A percentile compares a stretch with the other conserved stretches of the same genome.
phyloP scores from a whole-genome alignment of 2,888 invertebrate genomes.

The Antitype chi region DNA sequence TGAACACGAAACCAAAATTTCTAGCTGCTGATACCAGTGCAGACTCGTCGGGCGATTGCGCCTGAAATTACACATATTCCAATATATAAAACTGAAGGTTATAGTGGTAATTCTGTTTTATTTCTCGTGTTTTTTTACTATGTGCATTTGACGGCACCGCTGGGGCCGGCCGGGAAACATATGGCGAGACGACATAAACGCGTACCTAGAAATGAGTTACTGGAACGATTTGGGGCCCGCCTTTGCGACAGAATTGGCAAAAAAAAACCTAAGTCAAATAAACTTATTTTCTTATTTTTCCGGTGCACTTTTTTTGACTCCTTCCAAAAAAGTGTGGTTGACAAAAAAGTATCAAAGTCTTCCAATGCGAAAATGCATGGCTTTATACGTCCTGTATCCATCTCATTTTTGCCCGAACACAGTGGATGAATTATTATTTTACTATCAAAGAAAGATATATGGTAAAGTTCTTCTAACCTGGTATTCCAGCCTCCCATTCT shows the following conservation, averaged over 20 bases:
- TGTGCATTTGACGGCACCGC: no score
- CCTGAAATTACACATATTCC: conserved; percentile 87
- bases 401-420: not conserved
- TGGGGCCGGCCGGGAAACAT: no score
- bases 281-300: not conserved
- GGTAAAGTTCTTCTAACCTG: conserved; percentile 87
- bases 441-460: not conserved
- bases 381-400: not conserved
- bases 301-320: no score
- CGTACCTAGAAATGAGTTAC: no score
- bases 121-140: not conserved
- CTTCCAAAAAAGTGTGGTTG: not conserved
- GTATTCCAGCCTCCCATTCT: conserved; percentile 95
- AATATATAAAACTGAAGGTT: not conserved
- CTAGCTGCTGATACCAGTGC: conserved; percentile 99
- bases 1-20: conserved; percentile 99
- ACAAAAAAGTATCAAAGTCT: not conserved
- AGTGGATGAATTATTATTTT: not conserved
- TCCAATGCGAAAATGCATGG: not conserved
- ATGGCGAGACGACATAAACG: no score
- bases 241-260: no score
- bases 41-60: conserved; percentile 99
- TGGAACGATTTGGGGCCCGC: no score
- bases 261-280: not conserved
- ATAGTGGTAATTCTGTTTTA: not conserved